phyloP scores from a whole-genome alignment of 2,797 vertebrate species.

The Chiropotes sagulatus region DNA sequence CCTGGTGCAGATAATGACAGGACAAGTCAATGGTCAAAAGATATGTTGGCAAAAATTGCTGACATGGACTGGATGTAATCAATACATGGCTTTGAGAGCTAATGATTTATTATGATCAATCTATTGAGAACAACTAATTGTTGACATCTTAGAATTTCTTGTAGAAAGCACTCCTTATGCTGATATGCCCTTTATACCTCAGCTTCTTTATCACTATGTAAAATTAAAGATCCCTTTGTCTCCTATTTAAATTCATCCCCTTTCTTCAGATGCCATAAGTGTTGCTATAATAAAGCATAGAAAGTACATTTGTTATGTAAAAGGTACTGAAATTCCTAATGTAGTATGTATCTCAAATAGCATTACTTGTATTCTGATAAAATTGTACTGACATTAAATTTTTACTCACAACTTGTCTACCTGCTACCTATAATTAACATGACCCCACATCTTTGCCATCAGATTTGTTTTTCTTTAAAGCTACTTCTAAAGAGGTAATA shows the following conservation, averaged over 20 bases:
- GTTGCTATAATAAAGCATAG: background rate
- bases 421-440: background rate
- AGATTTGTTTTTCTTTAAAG: constrained; percentile 35
- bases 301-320: background rate
- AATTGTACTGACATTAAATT: constrained; percentile 15
- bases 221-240: constrained; percentile 27
- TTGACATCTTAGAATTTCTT: background rate
- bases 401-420: background rate
- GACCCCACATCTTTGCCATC: background rate
- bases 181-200: background rate
- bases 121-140: background rate
- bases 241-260: background rate
- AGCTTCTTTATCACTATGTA: background rate
- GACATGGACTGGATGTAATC: background rate
- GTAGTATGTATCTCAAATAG: background rate
- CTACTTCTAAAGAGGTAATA: constrained; percentile 14
- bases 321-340: constrained; percentile 24
- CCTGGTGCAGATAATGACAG: background rate
- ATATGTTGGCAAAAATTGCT: background rate
- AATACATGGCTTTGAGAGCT: background rate
- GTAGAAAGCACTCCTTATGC: background rate
- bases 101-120: background rate
- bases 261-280: background rate
- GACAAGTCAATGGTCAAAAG: background rate
- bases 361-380: background rate